Evolutionary conservation across 1,140 invertebrate genomes (phyloP).

Genomic region (Aphaenogaster floridana): DNA sequence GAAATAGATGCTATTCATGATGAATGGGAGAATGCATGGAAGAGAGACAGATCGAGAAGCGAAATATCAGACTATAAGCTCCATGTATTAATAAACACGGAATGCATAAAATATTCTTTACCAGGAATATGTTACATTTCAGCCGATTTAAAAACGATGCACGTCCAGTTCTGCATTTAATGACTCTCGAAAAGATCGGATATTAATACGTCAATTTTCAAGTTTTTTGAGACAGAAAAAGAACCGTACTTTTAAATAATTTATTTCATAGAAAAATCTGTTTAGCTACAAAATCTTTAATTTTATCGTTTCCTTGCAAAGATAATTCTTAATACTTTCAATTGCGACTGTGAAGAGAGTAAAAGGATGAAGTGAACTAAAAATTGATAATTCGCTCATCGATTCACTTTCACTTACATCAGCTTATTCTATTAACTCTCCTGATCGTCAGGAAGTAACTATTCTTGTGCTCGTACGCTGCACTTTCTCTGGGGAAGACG

Average conservation of each 20-base stretch:
- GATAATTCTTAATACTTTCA: background rate
- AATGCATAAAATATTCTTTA: constrained; percentile 3
- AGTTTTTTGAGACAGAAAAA: background rate
- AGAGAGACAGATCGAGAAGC: background rate
- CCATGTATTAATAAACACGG: background rate
- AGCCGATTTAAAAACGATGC: background rate
- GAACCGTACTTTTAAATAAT: background rate
- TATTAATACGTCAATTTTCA: background rate
- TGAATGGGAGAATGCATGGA: background rate
- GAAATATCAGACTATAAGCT: background rate
- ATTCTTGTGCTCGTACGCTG: constrained; percentile 1
- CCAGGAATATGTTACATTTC: background rate
- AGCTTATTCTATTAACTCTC: constrained; percentile 8
- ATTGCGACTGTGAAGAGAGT: background rate
- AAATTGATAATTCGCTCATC: constrained; percentile 19
- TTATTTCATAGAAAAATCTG: background rate
- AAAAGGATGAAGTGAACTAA: background rate
- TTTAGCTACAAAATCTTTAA: background rate
- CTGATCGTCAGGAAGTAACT: constrained; percentile 19
- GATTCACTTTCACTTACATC: constrained; percentile 26
- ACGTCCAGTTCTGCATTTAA: background rate
- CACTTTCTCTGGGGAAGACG: constrained; percentile 16
- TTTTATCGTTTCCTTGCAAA: background rate
- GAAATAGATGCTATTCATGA: constrained; percentile 33
- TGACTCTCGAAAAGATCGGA: background rate